phyloP scores from a whole-genome alignment of 30 jellyfish, hydroid and myxozoan genomes.

The Catostylus mosaicus region DNA sequence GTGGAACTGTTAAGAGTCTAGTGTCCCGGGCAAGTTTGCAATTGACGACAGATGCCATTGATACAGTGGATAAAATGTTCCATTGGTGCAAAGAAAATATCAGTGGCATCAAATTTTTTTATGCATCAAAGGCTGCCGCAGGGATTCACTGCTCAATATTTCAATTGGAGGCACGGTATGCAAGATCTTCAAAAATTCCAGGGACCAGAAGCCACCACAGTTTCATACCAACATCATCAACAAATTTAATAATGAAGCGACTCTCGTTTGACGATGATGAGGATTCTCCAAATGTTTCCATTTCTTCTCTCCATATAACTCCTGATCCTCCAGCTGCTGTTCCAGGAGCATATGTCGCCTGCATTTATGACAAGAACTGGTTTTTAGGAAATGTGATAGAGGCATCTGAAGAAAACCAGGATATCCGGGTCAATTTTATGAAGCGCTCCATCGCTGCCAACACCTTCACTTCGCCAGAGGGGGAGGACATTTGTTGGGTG shows the following conservation, averaged over 20 bases:
- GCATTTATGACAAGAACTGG: constrained; percentile 40
- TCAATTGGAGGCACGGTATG: constrained; percentile 41
- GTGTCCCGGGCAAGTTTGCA: constrained; percentile 66
- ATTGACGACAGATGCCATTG: constrained; percentile 5
- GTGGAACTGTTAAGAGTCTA: constrained; percentile 29
- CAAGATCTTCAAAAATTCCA: constrained; percentile 38
- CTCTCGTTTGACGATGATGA: constrained; percentile 27
- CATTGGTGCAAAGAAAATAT: constrained; percentile 23
- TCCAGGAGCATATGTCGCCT: constrained; percentile 64
- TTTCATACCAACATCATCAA: constrained; percentile 30
- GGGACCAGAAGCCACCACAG: constrained; percentile 62
- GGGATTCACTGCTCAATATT: background rate
- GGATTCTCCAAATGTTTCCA: constrained; percentile 15
- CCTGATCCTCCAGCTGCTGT: constrained; percentile 11
- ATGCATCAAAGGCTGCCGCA: background rate
- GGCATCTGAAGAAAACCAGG: constrained; percentile 40
- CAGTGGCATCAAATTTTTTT: constrained; percentile 7
- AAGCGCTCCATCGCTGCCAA: constrained; percentile 13
- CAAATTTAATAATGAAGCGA: constrained; percentile 47
- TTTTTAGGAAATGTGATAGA: constrained; percentile 27
- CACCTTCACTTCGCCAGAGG: constrained; percentile 25
- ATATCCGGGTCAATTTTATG: constrained; percentile 49
- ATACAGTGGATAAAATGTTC: background rate
- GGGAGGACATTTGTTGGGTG: constrained; percentile 14
- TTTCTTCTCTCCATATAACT: constrained; percentile 1